Conservation (phyloP, 2,888 invertebrate genomes). For the Melieria omissa region DNA sequence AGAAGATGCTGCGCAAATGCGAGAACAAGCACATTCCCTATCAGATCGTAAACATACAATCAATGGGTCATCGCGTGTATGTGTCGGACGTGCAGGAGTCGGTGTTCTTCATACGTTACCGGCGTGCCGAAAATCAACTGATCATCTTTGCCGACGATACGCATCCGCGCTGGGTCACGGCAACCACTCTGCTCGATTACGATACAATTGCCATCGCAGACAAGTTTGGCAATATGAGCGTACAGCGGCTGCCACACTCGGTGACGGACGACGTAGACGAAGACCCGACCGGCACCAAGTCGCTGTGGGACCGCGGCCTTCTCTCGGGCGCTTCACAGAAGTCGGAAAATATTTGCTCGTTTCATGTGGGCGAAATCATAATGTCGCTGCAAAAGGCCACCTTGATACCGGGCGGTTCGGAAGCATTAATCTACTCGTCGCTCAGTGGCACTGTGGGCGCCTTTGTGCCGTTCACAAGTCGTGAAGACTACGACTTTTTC, state of each 20-base stretch:
- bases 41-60: constrained; percentile 91
- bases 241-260: constrained; percentile 89
- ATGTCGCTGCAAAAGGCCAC: constrained; percentile 97
- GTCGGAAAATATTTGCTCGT: constrained; percentile 90
- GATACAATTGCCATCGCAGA: constrained; percentile 96
- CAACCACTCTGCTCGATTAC: constrained; percentile 92
- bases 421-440: constrained; percentile 96
- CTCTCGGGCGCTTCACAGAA: constrained; percentile 98
- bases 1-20: constrained; percentile 95
- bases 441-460: constrained; percentile 94
- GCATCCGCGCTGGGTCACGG: constrained; percentile 95
- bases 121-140: constrained; percentile 94
- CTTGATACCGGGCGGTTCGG: constrained; percentile 96
- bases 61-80: constrained; percentile 93
- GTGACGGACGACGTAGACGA: constrained; percentile 98
- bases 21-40: constrained; percentile 98
- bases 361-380: constrained; percentile 96
- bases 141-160: constrained; percentile 99
- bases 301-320: constrained; percentile 93
- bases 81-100: constrained; percentile 98
- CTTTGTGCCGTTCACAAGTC: constrained; percentile 91
- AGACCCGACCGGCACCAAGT: constrained; percentile 98
- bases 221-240: constrained; percentile 96
- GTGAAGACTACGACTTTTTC: constrained; percentile 99
- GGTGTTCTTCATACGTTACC: constrained; percentile 94